Evolutionary conservation across 2,113 vertebrate genomes (phyloP), one percentile per base, ranked within the genome.

Genomic region (Tupaia chinensis): DNA sequence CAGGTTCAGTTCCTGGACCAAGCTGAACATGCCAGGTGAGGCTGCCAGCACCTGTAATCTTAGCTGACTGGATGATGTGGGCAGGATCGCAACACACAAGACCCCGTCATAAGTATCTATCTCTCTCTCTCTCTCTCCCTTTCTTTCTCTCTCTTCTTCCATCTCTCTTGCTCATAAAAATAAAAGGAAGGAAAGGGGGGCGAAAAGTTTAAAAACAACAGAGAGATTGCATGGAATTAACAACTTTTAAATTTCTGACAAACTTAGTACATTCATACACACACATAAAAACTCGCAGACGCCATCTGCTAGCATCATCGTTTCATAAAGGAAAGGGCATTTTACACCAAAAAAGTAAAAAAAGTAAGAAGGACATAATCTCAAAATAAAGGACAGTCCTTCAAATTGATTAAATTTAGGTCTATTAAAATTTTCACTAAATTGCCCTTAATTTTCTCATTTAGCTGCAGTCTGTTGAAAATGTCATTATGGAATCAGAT

Each of bases 371-470:
- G 93, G 97, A 85, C 87, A 92, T 89, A 77, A 86, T 95, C 95
- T 95, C 93, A 77, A 96, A 97, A 96, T 93, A 96, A 96, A 96
- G 96, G 89, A 96, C 93, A 87, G 93, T 61, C 94, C 95, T 97
- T 98, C 92, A 89, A 89, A 95, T 93, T 95, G 95, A 98, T 98
- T 97, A 96, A 96, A 96, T 97, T 97, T 98, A 93, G 80, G 72
- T 84, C 95, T 94, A 97, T 97, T 98, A 96, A 97, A 97, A 95
- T 85, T 96, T 95, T 96, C 95, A 89, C 95, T 81, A 92, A 95
- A 97, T 96, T 93, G 96, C 93, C 93, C 97, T 97, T 97, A 95
- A 94, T 98, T 98, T 96, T 97, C 96, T 97, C 96, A 94, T 96
- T 96, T 94, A 97, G 95, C 76, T 69, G 79, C 91, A 89, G 89